phyloP scores from a whole-genome alignment of 2,797 vertebrate species.

The Miopithecus talapoin region DNA sequence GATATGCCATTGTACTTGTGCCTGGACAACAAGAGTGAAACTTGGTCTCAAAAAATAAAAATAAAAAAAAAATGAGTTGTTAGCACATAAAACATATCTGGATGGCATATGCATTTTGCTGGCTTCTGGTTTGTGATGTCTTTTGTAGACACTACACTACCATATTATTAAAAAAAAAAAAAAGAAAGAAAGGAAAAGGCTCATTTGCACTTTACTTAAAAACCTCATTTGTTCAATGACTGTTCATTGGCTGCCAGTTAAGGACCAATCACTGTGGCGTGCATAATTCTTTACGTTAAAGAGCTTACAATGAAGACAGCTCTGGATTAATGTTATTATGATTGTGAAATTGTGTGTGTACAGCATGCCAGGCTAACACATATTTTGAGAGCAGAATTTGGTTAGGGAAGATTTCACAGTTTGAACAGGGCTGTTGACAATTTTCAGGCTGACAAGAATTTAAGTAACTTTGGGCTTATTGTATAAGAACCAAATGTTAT shows the following conservation, averaged over 20 bases:
- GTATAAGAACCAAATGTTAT: neutral
- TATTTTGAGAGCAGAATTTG: neutral
- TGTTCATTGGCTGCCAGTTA: neutral
- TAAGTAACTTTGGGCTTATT: neutral
- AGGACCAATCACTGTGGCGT: neutral
- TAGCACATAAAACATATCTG: neutral
- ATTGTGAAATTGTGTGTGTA: neutral
- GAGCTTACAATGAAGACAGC: neutral
- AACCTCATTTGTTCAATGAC: neutral
- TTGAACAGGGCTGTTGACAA: neutral
- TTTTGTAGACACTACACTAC: neutral
- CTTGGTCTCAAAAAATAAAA: neutral
- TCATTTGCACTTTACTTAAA: neutral
- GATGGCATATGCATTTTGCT: neutral
- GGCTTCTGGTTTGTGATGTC: neutral
- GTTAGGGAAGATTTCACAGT: neutral
- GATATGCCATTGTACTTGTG: neutral
- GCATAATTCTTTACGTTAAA: neutral
- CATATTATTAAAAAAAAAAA: neutral
- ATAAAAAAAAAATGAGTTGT: neutral
- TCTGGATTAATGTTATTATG: neutral
- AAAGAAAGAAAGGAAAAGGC: neutral
- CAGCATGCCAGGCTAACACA: neutral
- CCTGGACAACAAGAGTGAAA: neutral
- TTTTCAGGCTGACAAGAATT: neutral